phyloP scores from a whole-genome alignment of 2,113 vertebrate genomes.

The Pterocles gutturalis region DNA sequence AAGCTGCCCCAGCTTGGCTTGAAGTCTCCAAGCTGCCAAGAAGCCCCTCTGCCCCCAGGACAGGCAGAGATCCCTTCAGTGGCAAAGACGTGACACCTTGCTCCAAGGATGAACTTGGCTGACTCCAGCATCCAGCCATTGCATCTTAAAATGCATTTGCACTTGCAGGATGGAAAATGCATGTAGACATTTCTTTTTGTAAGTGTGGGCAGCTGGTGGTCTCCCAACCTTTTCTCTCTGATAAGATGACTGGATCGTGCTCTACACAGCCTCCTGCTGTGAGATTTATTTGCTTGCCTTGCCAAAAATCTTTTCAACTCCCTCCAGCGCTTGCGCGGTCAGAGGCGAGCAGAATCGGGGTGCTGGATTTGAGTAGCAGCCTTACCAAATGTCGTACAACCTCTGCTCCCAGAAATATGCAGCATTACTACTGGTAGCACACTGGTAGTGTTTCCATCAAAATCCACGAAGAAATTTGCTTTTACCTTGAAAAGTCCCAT shows the following conservation, averaged over 20 bases:
- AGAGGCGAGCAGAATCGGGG: not conserved
- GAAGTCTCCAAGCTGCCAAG: not conserved
- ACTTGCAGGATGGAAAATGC: not conserved
- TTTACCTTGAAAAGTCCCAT: not conserved
- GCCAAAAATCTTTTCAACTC: not conserved
- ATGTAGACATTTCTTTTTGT: not conserved
- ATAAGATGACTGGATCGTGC: not conserved
- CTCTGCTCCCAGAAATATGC: not conserved
- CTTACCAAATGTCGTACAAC: not conserved
- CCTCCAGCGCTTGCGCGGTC: not conserved
- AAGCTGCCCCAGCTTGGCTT: not conserved
- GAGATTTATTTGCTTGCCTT: not conserved
- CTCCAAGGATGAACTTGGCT: not conserved
- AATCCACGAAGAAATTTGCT: not conserved
- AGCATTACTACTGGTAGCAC: rapidly evolving
- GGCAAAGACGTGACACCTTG: not conserved
- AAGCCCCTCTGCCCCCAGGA: not conserved
- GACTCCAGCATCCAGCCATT: not conserved
- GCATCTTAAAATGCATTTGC: not conserved
- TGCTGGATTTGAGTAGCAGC: not conserved
- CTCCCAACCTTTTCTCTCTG: not conserved
- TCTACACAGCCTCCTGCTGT: not conserved
- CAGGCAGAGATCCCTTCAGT: not conserved
- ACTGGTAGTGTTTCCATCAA: not conserved
- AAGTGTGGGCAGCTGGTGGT: too few species aligned